phyloP scores from a whole-genome alignment of 2,888 invertebrate species.

The Heliconius hortense region DNA sequence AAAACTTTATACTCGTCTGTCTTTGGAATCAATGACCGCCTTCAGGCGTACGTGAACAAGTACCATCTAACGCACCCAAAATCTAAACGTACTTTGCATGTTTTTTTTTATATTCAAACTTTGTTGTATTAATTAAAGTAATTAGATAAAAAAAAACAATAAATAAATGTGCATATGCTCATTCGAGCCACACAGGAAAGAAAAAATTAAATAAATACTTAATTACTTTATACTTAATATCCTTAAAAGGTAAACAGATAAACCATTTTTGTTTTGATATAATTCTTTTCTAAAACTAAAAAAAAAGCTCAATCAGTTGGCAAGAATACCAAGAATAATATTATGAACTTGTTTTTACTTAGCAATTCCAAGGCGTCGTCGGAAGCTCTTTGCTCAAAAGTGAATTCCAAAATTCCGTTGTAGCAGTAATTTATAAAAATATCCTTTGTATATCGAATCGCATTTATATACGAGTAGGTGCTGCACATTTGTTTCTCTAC shows the following conservation, averaged over 20 bases:
- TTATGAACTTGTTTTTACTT: conserved; percentile 51
- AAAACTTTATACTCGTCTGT: conserved; percentile 75
- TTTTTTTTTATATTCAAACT: background rate
- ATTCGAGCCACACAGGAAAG: background rate
- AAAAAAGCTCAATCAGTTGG: conserved; percentile 40
- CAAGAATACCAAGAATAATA: conserved; percentile 44
- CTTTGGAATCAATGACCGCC: conserved; percentile 69
- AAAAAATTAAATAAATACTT: background rate
- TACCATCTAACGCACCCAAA: conserved; percentile 1
- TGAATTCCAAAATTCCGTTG: conserved; percentile 67
- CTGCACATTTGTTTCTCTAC: background rate
- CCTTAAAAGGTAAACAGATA: background rate
- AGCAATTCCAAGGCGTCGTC: conserved; percentile 63
- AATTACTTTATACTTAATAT: too few species aligned
- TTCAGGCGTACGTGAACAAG: conserved; percentile 49
- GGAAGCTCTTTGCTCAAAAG: conserved; percentile 72
- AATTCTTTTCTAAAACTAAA: conserved; percentile 5
- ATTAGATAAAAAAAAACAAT: background rate
- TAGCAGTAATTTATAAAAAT: conserved; percentile 17
- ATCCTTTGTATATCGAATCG: background rate
- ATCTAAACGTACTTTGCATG: too few species aligned
- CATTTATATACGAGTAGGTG: background rate
- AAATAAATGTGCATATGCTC: too few species aligned
- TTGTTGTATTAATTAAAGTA: background rate
- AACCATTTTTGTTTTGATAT: background rate